Conservation (phyloP, 2,113 vertebrate species). For the Acrocephalus arundinaceus region DNA sequence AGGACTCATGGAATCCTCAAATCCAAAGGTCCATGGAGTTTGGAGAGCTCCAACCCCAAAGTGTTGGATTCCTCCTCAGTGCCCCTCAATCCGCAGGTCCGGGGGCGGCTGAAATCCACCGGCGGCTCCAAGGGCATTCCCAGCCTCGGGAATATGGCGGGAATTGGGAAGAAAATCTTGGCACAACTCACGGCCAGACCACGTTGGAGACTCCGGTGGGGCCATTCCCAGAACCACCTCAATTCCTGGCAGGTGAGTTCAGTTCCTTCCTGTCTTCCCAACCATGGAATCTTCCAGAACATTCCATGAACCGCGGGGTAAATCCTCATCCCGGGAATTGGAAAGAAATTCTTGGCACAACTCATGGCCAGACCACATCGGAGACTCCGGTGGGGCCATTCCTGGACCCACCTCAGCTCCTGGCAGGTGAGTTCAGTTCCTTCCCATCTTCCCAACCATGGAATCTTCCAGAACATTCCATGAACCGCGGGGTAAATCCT, state of each 20-base stretch:
- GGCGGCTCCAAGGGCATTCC: neutral
- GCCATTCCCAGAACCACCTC: neutral
- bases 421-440: neutral
- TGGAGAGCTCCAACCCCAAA: neutral
- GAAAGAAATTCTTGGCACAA: neutral
- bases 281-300: neutral
- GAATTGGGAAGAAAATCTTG: neutral
- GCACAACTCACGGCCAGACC: neutral
- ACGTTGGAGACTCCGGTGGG: accelerated
- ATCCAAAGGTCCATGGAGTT: too few species aligned
- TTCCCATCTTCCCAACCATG: neutral
- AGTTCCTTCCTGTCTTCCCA: neutral
- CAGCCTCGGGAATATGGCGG: neutral
- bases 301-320: accelerated
- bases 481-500: neutral
- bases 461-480: neutral
- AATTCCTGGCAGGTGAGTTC: neutral
- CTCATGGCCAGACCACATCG: neutral
- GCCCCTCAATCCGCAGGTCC: constrained; percentile 64
- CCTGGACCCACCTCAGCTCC: neutral
- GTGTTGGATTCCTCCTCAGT: neutral
- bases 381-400: neutral
- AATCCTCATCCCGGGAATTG: neutral
- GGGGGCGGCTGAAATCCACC: constrained; percentile 22
- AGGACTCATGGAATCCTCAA: too few species aligned